Percentiles rank a stretch among this genome's conserved stretches.
phyloP scores from a whole-genome alignment of 2,797 vertebrate genomes.

The Sebastes flavidus region DNA sequence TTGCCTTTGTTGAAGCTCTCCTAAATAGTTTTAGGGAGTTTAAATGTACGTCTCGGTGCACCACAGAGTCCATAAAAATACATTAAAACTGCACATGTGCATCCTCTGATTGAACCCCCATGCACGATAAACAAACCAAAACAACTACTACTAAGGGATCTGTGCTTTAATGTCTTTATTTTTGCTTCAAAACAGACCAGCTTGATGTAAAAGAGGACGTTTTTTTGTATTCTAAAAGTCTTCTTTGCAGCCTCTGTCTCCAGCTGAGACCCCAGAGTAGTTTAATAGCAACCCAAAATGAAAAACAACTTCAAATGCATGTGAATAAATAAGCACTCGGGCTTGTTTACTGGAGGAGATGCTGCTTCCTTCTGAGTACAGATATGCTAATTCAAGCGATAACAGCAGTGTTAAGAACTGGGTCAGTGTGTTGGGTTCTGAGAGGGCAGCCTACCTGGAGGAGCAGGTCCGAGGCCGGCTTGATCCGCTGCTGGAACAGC shows the following conservation, averaged over 20 bases:
- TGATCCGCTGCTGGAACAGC: conserved; percentile 91
- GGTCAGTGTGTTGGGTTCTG: background rate
- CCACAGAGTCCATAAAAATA: background rate
- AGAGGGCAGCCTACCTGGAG: conserved; percentile 85
- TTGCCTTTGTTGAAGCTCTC: background rate
- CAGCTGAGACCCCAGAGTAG: conserved; percentile 9
- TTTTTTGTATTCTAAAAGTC: background rate
- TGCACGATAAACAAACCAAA: background rate
- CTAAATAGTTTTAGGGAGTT: background rate
- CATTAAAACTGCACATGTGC: background rate
- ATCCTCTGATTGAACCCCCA: background rate
- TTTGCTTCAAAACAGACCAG: background rate
- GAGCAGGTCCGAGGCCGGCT: conserved; percentile 89
- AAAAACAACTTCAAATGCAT: conserved; percentile 40
- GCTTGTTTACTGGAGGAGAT: background rate
- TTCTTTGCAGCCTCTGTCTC: conserved; percentile 3
- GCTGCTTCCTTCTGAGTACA: background rate
- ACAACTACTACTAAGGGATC: background rate
- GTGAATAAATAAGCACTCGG: background rate
- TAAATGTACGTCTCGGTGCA: rapidly evolving
- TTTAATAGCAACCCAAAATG: conserved; percentile 20
- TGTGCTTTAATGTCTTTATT: conserved; percentile 9
- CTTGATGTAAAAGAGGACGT: background rate
- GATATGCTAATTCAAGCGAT: background rate
- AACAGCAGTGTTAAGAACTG: background rate